Conservation (phyloP, 2,888 invertebrate genomes). For the Lochmaea crataegi region DNA sequence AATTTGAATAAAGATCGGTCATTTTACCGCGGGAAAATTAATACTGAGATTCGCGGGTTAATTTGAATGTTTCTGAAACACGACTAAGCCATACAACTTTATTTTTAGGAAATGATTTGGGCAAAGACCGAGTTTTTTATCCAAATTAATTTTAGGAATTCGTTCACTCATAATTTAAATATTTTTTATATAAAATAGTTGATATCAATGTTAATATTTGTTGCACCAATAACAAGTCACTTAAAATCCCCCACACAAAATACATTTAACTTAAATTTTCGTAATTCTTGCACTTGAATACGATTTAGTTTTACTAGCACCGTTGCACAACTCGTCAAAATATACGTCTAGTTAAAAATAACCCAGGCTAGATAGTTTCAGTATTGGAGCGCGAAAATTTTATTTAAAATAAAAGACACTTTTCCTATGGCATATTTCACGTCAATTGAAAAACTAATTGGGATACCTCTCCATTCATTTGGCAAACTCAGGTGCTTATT, state of each 20-base stretch:
- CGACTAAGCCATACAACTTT: constrained; percentile 33
- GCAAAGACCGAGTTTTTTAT: constrained; percentile 36
- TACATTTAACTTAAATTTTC: constrained; percentile 38
- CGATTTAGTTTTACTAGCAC: constrained; percentile 29
- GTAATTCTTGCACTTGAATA: constrained; percentile 37
- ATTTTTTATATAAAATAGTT: constrained; percentile 4
- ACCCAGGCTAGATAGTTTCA: constrained; percentile 46
- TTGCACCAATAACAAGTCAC: constrained; percentile 36
- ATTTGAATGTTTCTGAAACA: constrained; percentile 17
- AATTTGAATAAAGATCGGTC: constrained; percentile 9
- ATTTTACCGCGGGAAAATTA: constrained; percentile 28
- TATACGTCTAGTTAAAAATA: constrained; percentile 48
- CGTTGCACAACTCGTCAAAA: constrained; percentile 44
- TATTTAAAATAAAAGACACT: constrained; percentile 33
- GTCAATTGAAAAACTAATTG: constrained; percentile 29
- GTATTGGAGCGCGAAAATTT: constrained; percentile 47
- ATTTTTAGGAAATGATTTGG: constrained; percentile 51
- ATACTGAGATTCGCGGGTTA: constrained; percentile 10
- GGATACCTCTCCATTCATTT: constrained; percentile 21
- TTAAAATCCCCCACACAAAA: constrained; percentile 32
- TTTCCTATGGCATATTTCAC: constrained; percentile 29
- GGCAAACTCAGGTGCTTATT: constrained; percentile 19
- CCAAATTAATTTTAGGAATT: constrained; percentile 13
- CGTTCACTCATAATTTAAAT: constrained; percentile 25
- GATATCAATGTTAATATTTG: constrained; percentile 10